Evolutionary conservation across 2,888 invertebrate species (phyloP).

Genomic region (Aphodius granarius): DNA sequence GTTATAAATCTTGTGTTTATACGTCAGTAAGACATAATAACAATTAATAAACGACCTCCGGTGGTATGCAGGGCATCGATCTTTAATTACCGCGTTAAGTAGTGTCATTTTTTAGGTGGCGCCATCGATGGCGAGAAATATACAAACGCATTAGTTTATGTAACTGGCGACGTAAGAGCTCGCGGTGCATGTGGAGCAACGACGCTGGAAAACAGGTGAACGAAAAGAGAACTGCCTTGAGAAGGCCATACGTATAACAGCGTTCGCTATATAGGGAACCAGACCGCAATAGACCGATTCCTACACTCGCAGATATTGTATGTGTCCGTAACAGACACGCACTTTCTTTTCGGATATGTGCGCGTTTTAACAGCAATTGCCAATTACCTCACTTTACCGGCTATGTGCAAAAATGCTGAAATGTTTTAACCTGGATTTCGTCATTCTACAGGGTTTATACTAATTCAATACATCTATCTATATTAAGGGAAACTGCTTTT

Average conservation of each 20-base stretch:
- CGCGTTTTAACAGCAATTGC: not conserved
- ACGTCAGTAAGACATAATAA: too few species aligned
- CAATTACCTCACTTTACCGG: not conserved
- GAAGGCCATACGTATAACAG: conserved; percentile 32
- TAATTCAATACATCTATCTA: too few species aligned
- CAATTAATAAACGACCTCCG: not conserved
- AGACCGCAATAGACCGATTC: conserved; percentile 1
- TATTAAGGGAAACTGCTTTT: too few species aligned
- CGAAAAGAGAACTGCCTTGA: conserved; percentile 35
- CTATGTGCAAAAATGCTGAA: not conserved
- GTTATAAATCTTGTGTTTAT: too few species aligned
- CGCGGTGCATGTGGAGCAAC: not conserved
- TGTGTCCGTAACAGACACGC: not conserved
- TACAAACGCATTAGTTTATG: not conserved
- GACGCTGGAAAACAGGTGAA: conserved; percentile 29
- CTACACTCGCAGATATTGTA: not conserved
- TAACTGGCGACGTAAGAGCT: not conserved
- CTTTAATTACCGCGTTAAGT: not conserved
- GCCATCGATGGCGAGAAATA: not conserved
- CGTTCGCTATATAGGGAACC: conserved; percentile 11
- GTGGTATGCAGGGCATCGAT: not conserved
- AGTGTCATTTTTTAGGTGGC: not conserved
- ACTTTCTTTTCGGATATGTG: not conserved
- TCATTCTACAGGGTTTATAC: not conserved
- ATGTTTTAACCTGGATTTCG: not conserved